Conservation (phyloP, 1,140 invertebrate genomes). For the Phymorhynchus buccinoides region DNA sequence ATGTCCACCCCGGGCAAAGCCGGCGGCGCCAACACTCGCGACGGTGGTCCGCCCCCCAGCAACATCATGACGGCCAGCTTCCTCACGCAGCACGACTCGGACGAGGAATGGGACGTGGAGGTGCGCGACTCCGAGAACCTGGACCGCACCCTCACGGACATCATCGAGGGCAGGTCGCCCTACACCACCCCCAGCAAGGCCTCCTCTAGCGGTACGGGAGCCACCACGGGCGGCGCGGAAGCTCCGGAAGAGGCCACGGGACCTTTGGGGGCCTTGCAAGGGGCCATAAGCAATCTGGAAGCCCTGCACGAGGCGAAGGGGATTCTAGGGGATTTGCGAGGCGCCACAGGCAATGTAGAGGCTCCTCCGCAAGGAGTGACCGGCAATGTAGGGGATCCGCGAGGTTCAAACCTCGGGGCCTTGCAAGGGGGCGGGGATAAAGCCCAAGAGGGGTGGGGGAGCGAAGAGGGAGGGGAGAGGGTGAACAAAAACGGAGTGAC, state of each 20-base stretch:
- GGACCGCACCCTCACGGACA: slow-evolving; percentile 66
- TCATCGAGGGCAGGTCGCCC: slow-evolving; percentile 62
- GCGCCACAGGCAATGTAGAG: neutral
- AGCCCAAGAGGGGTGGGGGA: neutral
- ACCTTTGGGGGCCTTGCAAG: neutral
- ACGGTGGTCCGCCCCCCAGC: slow-evolving; percentile 12
- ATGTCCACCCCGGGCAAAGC: slow-evolving; percentile 50
- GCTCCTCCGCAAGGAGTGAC: neutral
- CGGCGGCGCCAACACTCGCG: slow-evolving; percentile 14
- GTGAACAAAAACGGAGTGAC: neutral
- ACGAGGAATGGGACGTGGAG: slow-evolving; percentile 62
- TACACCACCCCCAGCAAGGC: slow-evolving; percentile 7
- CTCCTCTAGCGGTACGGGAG: neutral
- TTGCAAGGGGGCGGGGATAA: neutral
- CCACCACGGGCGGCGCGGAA: neutral
- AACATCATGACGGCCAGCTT: slow-evolving; percentile 48
- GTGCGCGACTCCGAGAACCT: slow-evolving; percentile 66
- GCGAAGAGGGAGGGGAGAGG: neutral
- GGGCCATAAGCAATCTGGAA: neutral
- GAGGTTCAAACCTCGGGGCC: too few species aligned
- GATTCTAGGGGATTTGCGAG: too few species aligned
- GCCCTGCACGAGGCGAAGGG: neutral
- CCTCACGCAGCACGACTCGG: slow-evolving; percentile 50
- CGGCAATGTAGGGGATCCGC: too few species aligned
- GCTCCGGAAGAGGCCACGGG: neutral